Evolutionary conservation across 2,113 vertebrate genomes (phyloP), one percentile per base, ranked within the genome.

Genomic region (Daboia siamensis): DNA sequence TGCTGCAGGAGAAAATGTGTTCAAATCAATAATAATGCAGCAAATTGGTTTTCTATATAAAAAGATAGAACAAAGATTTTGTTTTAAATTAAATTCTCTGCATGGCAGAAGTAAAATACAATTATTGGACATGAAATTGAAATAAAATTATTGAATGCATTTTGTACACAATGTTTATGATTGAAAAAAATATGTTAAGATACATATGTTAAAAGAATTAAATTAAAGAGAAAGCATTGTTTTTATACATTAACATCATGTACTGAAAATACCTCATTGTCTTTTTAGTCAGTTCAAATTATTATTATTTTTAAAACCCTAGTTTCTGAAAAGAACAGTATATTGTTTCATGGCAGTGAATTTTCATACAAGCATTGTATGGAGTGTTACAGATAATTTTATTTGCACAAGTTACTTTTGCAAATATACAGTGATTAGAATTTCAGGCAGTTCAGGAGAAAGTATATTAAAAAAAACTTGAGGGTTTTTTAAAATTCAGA

Each of bases 281-380:
- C 46, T 95, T 94, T 97, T 96, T 96, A 96, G 95, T 96, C 96
- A 95, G 93, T 96, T 95, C 90, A 96, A 92, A 94, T 94, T 92
- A 96, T 94, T 80, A 69, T 85, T 56, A 29, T n/a, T 64, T 4
- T 55, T 54, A 29, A 3, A 93, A 95, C 92, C 69, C 26, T 20
- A 95, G 44, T 15, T 61, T 89, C 69, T 80, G 84, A 96, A 93
- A 64, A 90, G 2, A 4, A 85, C 93, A 94, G 84, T 91, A 33
- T 93, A 17, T 90, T 91, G 91, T 96, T 96, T 64, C 90, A 90
- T 90, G 80, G 17, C 52, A 91, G 46, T 20, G 55, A 17, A 90
- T 93, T 20, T 90, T 86, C n/a, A 86, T 52, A 59, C 89, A 6
- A 92, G 61, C 89, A 91, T 57, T 94, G 96, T 95, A 61, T 74